These are phyloP conservation scores for Sarcophaga carnaria DNA, from an alignment of 2,888 invertebrate genomes.

Conservation along the genomic window DNA sequence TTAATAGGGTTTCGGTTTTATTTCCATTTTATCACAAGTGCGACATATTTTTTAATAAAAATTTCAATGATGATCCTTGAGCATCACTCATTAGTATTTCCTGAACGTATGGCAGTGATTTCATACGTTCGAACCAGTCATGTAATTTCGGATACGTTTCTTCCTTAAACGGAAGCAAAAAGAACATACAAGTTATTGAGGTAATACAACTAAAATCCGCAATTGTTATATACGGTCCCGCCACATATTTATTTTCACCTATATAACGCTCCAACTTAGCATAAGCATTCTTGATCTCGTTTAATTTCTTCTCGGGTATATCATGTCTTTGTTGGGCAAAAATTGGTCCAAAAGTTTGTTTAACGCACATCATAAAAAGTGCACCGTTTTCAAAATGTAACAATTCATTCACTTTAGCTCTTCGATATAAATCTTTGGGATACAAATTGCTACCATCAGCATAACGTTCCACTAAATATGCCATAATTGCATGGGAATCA, in stretches of 20 bases:
- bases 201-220: constrained; percentile 66
- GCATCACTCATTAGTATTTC: constrained; percentile 25
- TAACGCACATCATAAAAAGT: constrained; percentile 64
- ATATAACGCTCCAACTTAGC: constrained; percentile 61
- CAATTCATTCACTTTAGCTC: constrained; percentile 72
- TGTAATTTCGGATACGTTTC: constrained; percentile 6
- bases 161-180: constrained; percentile 14
- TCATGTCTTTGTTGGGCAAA: constrained; percentile 1
- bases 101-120: constrained; percentile 11
- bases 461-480: constrained; percentile 71
- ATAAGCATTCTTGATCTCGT: constrained; percentile 33
- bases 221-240: constrained; percentile 63
- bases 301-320: constrained; percentile 1
- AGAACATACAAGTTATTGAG: constrained; percentile 40
- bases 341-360: constrained; percentile 18
- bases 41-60: constrained; percentile 12
- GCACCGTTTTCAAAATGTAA: constrained; percentile 72
- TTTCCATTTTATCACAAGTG: constrained; percentile 12
- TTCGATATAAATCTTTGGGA: constrained; percentile 70
- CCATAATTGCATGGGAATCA: constrained; percentile 72
- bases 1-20: not conserved
- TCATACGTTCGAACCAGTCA: constrained; percentile 34
- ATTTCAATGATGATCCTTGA: not conserved
- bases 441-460: constrained; percentile 71
- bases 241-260: constrained; percentile 57